Conservation (phyloP, 2,888 invertebrate genomes). For the Drosophila hawaiiensis region DNA sequence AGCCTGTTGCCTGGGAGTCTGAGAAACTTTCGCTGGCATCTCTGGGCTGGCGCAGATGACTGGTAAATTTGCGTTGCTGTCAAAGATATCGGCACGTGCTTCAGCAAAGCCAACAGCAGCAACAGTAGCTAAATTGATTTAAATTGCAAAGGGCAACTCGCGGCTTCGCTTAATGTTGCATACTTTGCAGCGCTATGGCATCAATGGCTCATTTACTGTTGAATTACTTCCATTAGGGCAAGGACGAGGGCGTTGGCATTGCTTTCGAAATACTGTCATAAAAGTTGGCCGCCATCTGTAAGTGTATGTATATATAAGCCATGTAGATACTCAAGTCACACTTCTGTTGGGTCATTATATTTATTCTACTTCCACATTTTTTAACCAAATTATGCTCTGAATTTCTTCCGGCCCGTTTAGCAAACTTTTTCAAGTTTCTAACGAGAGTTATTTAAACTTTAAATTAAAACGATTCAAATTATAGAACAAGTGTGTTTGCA, state of each 20-base stretch:
- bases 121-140: conserved; percentile 46
- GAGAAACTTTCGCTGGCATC: conserved; percentile 14
- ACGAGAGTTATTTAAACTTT: conserved; percentile 1
- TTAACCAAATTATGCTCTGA: background rate
- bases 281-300: conserved; percentile 2
- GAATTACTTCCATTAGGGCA: conserved; percentile 7
- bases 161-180: conserved; percentile 40
- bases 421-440: conserved; percentile 5
- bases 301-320: background rate
- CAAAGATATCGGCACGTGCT: conserved; percentile 46
- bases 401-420: conserved; percentile 6
- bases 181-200: conserved; percentile 27
- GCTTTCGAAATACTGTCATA: conserved; percentile 11
- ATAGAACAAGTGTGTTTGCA: background rate
- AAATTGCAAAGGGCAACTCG: conserved; percentile 36
- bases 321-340: background rate
- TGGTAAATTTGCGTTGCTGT: conserved; percentile 14
- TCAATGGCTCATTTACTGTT: conserved; percentile 36
- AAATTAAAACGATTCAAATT: background rate
- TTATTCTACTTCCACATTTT: conserved; percentile 9
- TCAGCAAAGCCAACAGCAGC: conserved; percentile 9
- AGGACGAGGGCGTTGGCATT: background rate
- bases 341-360: conserved; percentile 5
- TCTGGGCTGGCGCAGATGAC: conserved; percentile 24
- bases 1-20: conserved; percentile 51